Evolutionary conservation across 2,797 vertebrate species (phyloP).

Genomic region (Eidolon dupreanum): DNA sequence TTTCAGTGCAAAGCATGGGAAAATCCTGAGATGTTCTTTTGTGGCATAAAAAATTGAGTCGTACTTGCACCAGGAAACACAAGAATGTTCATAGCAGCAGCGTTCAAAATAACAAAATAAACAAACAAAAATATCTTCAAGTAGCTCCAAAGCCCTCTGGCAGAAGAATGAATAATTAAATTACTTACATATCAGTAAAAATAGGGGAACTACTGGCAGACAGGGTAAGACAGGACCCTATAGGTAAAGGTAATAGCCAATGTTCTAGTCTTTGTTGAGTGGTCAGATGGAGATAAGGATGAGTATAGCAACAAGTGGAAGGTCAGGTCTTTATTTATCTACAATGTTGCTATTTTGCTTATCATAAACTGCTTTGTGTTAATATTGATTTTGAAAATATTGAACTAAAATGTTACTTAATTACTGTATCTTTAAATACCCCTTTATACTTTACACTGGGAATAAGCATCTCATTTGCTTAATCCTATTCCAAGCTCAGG

Average conservation of each 20-base stretch:
- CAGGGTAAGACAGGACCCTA: not conserved
- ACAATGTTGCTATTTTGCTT: not conserved
- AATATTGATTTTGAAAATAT: not conserved
- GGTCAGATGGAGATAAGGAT: not conserved
- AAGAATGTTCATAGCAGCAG: not conserved
- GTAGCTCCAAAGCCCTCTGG: not conserved
- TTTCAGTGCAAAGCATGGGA: not conserved
- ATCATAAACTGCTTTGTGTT: not conserved
- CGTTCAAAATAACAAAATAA: conserved; percentile 23
- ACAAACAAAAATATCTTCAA: not conserved
- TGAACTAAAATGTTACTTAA: not conserved
- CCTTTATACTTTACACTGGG: not conserved
- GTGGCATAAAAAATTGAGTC: not conserved
- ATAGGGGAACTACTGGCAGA: not conserved
- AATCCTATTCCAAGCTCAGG: not conserved
- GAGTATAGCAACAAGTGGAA: not conserved
- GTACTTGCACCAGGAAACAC: not conserved
- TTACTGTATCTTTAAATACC: not conserved
- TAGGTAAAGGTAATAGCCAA: not conserved
- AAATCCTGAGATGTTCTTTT: not conserved
- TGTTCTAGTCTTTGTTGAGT: not conserved
- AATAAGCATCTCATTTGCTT: not conserved
- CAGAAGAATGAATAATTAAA: not conserved
- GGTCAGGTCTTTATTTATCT: not conserved
- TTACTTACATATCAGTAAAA: not conserved